Evolutionary conservation across 2,888 invertebrate species (phyloP).

Genomic region (Anaspis maculata): DNA sequence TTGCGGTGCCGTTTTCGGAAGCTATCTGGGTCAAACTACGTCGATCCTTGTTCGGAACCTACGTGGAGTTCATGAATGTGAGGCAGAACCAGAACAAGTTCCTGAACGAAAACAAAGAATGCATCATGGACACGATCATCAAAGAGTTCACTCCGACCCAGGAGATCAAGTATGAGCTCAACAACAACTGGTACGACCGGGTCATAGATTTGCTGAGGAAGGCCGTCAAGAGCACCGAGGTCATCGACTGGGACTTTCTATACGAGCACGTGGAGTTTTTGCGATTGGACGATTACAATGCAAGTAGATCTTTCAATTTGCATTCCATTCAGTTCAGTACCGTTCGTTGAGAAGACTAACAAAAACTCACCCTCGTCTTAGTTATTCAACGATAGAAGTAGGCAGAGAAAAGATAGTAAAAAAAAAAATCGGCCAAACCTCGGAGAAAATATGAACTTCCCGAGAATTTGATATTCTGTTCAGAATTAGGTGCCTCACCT

Average conservation of each 20-base stretch:
- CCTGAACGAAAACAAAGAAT: slow-evolving; percentile 24
- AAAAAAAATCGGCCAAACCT: no score
- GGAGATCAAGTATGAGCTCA: slow-evolving; percentile 16
- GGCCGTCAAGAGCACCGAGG: slow-evolving; percentile 22
- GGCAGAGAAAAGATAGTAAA: no score
- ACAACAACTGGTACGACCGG: slow-evolving; percentile 25
- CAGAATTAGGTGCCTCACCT: no score
- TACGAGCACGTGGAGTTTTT: slow-evolving; percentile 22
- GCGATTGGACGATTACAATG: slow-evolving; percentile 26
- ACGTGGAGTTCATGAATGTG: slow-evolving; percentile 24
- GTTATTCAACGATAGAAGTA: no score
- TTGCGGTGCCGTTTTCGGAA: slow-evolving; percentile 18
- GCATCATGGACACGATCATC: slow-evolving; percentile 17
- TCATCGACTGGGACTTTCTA: slow-evolving; percentile 26
- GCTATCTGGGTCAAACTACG: slow-evolving; percentile 20
- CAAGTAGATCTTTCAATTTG: no score
- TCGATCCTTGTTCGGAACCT: slow-evolving; percentile 27
- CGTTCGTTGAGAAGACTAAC: no score
- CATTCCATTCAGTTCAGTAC: no score
- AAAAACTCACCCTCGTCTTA: no score
- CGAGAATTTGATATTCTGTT: no score
- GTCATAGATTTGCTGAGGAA: slow-evolving; percentile 20
- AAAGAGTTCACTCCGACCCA: slow-evolving; percentile 19
- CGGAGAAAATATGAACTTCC: no score
- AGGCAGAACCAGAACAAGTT: slow-evolving; percentile 24